Evolutionary conservation across 2,888 invertebrate species (phyloP).

Genomic region (Heterodera filipjevi): DNA sequence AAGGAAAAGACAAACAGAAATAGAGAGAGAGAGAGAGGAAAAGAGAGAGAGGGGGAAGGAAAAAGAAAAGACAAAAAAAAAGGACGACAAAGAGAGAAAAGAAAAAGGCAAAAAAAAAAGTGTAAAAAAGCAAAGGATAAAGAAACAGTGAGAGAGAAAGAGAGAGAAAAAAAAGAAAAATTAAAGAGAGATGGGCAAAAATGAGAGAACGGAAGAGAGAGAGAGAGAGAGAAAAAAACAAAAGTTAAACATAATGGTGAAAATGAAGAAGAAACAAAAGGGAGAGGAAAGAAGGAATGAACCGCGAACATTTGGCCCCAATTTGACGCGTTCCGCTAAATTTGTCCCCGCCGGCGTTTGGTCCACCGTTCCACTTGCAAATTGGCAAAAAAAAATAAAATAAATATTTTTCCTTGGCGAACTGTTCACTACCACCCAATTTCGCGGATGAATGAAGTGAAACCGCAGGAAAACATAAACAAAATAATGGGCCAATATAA

Average conservation of each 20-base stretch:
- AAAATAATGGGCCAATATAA: no score
- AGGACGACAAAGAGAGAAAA: background rate
- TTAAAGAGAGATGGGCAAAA: no score
- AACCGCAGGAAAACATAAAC: no score
- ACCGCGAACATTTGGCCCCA: background rate
- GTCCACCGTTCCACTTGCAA: background rate
- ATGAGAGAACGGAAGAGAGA: no score
- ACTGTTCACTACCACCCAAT: no score
- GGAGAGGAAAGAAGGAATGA: background rate
- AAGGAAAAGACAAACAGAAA: background rate
- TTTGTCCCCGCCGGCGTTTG: background rate
- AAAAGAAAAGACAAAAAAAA: no score
- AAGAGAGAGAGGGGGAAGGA: background rate
- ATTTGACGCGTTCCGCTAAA: background rate
- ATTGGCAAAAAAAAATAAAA: no score
- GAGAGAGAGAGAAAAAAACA: background rate
- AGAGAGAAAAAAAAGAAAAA: background rate
- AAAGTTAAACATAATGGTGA: no score
- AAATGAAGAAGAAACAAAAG: no score
- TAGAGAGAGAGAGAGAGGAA: background rate
- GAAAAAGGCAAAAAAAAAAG: background rate
- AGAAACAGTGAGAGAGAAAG: background rate
- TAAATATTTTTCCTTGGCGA: no score
- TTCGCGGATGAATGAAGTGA: no score
- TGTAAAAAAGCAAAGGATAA: background rate